These are phyloP conservation scores for Neopipo cinnamomea DNA, from an alignment of 2,113 vertebrate species.

Conservation along the genomic window DNA sequence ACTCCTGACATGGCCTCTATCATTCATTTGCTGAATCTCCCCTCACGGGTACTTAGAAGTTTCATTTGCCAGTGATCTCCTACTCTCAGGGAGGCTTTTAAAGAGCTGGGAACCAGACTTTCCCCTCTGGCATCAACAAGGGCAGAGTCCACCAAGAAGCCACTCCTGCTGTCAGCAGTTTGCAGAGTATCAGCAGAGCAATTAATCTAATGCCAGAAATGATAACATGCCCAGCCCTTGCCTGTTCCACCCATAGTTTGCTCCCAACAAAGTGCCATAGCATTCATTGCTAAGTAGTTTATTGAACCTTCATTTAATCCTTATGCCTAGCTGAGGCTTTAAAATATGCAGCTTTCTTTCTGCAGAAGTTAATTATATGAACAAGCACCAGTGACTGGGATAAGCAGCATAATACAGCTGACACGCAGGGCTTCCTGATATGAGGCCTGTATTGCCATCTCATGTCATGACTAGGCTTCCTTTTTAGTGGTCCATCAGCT, in stretches of 20 bases:
- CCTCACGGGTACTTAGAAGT: neutral
- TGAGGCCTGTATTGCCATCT: neutral
- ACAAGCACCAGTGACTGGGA: neutral
- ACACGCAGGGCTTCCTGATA: neutral
- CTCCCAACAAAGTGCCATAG: neutral
- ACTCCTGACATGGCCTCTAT: neutral
- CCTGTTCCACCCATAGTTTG: neutral
- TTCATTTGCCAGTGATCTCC: neutral
- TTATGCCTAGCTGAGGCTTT: neutral
- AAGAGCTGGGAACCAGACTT: neutral
- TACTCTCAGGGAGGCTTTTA: neutral
- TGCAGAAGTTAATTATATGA: neutral
- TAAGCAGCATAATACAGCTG: neutral
- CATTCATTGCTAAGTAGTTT: neutral
- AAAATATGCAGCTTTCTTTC: neutral
- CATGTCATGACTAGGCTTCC: neutral
- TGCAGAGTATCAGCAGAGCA: constrained; percentile 10
- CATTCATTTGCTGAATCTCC: neutral
- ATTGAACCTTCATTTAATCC: neutral
- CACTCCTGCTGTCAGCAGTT: constrained; percentile 9
- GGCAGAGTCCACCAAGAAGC: constrained; percentile 42
- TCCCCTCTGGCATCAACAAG: constrained; percentile 36
- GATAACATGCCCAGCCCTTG: constrained; percentile 3
- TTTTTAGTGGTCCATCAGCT: neutral
- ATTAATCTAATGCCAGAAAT: constrained; percentile 5